These are phyloP conservation scores for Chrysolina oricalcia DNA, from an alignment of 2,888 invertebrate genomes.

Conservation along the genomic window DNA sequence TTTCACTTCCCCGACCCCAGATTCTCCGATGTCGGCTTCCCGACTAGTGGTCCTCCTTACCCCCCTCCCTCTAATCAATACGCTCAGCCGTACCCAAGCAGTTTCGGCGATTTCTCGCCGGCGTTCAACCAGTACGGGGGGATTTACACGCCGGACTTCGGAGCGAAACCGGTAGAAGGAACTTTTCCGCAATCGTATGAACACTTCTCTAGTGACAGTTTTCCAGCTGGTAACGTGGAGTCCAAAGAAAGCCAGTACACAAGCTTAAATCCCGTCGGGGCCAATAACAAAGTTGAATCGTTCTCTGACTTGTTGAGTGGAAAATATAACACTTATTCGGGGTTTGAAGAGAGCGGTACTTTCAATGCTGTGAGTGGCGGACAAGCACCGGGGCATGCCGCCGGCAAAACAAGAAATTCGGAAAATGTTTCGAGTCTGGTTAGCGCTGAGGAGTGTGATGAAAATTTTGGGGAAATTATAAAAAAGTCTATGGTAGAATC, in stretches of 20 bases:
- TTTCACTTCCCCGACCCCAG: slow-evolving; percentile 70
- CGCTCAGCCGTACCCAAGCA: slow-evolving; percentile 61
- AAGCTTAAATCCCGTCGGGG: slow-evolving; percentile 79
- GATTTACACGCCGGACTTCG: slow-evolving; percentile 63
- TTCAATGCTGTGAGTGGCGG: slow-evolving; percentile 1
- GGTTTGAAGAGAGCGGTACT: slow-evolving; percentile 67
- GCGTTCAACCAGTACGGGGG: slow-evolving; percentile 73
- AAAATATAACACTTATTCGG: slow-evolving; percentile 72
- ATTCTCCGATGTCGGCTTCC: slow-evolving; percentile 66
- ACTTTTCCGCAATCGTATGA: slow-evolving; percentile 73
- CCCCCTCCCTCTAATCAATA: slow-evolving; percentile 64
- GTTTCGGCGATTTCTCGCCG: slow-evolving; percentile 70
- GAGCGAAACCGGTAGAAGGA: slow-evolving; percentile 54
- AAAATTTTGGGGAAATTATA: slow-evolving; percentile 93
- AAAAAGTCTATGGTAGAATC: slow-evolving; percentile 95
- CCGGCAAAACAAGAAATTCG: slow-evolving; percentile 57
- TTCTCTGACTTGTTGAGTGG: slow-evolving; percentile 78
- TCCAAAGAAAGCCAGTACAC: slow-evolving; percentile 78
- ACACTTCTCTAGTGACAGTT: slow-evolving; percentile 70
- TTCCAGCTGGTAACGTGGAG: slow-evolving; percentile 70
- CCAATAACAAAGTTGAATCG: slow-evolving; percentile 81
- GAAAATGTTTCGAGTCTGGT: slow-evolving; percentile 51
- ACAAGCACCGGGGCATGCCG: slow-evolving; percentile 53
- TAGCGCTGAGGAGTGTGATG: slow-evolving; percentile 74
- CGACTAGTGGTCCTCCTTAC: slow-evolving; percentile 59